Evolutionary conservation across 2,113 vertebrate genomes (phyloP).

Genomic region (Chauna torquata): DNA sequence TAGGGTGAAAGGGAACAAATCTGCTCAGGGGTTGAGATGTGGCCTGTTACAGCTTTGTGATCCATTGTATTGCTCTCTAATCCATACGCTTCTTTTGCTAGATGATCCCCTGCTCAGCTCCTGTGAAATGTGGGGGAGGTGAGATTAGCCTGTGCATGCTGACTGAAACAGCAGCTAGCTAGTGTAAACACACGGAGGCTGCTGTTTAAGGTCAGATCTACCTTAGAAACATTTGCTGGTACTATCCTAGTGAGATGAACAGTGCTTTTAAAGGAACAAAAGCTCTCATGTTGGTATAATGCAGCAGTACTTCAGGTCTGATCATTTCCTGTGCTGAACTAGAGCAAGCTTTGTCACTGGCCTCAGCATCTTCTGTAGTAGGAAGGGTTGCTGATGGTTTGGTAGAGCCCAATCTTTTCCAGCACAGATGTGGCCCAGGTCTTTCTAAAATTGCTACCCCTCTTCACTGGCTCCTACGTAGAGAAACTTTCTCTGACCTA

Average conservation of each 20-base stretch:
- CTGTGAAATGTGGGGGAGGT: slow-evolving; percentile 2
- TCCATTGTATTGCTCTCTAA: slow-evolving; percentile 9
- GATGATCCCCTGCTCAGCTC: not conserved
- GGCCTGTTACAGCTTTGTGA: not conserved
- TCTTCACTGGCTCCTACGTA: not conserved
- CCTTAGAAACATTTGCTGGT: not conserved
- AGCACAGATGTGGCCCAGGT: not conserved
- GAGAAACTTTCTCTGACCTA: not conserved
- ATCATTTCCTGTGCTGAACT: not conserved
- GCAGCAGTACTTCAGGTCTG: not conserved
- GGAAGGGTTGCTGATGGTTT: not conserved
- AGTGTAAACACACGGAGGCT: not conserved
- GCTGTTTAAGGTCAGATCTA: not conserved
- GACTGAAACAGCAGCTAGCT: not conserved
- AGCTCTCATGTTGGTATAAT: not conserved
- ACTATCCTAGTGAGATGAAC: not conserved
- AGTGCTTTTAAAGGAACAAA: not conserved
- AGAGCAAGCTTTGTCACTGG: not conserved
- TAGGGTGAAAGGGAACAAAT: not conserved
- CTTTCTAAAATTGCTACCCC: not conserved
- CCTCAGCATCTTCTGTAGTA: not conserved
- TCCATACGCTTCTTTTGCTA: not conserved
- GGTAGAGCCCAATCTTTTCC: not conserved
- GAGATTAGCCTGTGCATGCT: not conserved
- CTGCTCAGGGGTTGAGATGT: not conserved